Percentiles rank a stretch among this genome's conserved stretches.
phyloP scores from a whole-genome alignment of 1,140 invertebrate species.

The Pseudomyrmex flavicornis region DNA sequence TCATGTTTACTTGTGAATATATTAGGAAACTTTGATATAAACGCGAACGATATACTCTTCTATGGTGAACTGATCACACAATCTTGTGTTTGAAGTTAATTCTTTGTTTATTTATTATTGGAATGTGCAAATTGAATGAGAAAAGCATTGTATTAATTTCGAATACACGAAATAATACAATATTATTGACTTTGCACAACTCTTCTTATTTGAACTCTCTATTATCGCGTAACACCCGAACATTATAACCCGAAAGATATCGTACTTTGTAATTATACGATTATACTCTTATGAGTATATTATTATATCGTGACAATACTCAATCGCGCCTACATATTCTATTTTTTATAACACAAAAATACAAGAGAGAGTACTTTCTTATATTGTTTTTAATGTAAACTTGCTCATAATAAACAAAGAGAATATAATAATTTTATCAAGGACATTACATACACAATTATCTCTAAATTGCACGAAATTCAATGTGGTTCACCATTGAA shows the following conservation, averaged over 20 bases:
- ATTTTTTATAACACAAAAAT: too few relatives aligned
- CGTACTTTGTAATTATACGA: background rate
- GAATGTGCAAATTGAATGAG: constrained; percentile 20
- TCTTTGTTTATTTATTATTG: constrained; percentile 7
- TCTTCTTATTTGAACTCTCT: background rate
- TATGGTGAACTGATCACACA: constrained; percentile 36
- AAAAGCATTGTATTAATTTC: constrained; percentile 13
- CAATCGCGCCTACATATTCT: background rate
- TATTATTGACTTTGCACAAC: constrained; percentile 32
- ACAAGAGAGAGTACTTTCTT: background rate
- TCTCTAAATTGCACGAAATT: constrained; percentile 13
- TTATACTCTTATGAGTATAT: background rate
- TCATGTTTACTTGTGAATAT: background rate
- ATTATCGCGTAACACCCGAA: background rate
- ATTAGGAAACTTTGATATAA: constrained; percentile 7
- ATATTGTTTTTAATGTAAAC: constrained; percentile 11
- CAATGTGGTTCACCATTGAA: constrained; percentile 42
- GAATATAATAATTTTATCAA: background rate
- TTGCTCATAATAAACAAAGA: constrained; percentile 32
- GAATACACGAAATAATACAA: background rate
- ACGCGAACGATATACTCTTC: constrained; percentile 15
- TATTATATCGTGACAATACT: background rate
- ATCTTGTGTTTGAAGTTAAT: constrained; percentile 8
- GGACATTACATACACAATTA: background rate
- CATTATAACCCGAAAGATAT: background rate